A percentile compares a stretch with the other conserved stretches of the same genome.
Evolutionary conservation across 64 coral and sea anemone species (phyloP).

Genomic region (Platygyra sinensis): DNA sequence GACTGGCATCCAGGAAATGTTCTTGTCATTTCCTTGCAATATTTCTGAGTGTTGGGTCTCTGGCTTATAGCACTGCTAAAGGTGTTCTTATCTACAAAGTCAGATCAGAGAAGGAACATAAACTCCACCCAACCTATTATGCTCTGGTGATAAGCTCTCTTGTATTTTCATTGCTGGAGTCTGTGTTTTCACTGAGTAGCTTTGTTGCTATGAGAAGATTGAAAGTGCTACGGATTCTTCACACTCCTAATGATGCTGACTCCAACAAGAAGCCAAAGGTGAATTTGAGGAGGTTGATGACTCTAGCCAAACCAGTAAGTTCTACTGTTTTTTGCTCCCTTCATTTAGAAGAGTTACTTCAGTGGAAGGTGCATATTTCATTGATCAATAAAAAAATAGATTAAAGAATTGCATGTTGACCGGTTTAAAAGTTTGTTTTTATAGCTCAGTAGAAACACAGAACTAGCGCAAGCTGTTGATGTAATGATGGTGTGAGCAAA

Average conservation of each 20-base stretch:
- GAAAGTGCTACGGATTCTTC: constrained; percentile 61
- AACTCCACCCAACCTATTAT: constrained; percentile 72
- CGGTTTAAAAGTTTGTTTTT: too few species aligned
- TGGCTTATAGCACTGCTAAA: constrained; percentile 86
- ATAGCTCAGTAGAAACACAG: too few species aligned
- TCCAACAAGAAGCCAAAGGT: constrained; percentile 46
- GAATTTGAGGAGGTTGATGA: constrained; percentile 70
- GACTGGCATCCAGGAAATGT: constrained; percentile 57
- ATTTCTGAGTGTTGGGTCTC: constrained; percentile 68
- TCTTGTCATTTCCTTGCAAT: constrained; percentile 55
- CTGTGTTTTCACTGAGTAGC: constrained; percentile 58
- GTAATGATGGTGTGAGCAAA: too few species aligned
- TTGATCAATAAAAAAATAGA: neutral
- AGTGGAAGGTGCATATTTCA: neutral
- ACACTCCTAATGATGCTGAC: constrained; percentile 41
- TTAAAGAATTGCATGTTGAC: too few species aligned
- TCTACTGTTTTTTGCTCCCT: neutral
- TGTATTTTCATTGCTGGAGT: constrained; percentile 75
- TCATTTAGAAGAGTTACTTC: neutral
- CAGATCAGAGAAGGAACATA: constrained; percentile 47
- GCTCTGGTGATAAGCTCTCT: constrained; percentile 70
- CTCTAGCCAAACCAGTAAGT: constrained; percentile 90
- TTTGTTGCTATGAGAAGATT: constrained; percentile 76
- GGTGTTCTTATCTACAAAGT: constrained; percentile 75
- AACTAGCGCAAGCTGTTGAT: too few species aligned